phyloP scores from a whole-genome alignment of 2,888 invertebrate species.

The Callosobruchus maculatus region DNA sequence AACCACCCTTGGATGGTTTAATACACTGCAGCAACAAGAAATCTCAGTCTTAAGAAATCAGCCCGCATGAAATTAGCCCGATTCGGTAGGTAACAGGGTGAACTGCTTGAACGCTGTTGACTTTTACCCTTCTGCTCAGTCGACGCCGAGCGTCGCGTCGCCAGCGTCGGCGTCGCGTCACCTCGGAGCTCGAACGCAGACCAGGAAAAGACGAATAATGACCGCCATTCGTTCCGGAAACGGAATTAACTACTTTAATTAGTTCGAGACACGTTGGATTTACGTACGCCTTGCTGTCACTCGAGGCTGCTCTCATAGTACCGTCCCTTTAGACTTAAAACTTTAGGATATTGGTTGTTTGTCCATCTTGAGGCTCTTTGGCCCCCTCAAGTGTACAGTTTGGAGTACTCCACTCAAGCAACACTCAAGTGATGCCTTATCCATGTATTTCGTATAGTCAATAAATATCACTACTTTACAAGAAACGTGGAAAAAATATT shows the following conservation, averaged over 20 bases:
- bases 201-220: conserved; percentile 45
- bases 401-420: too few species aligned
- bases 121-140: not conserved
- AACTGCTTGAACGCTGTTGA: not conserved
- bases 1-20: too few species aligned
- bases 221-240: conserved; percentile 48
- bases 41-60: conserved; percentile 26
- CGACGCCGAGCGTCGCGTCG: conserved; percentile 26
- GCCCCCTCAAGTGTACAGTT: too few species aligned
- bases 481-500: too few species aligned
- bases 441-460: too few species aligned
- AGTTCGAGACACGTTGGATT: conserved; percentile 51
- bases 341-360: too few species aligned
- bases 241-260: conserved; percentile 52
- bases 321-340: not conserved
- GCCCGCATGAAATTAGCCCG: conserved; percentile 7
- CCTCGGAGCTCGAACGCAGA: conserved; percentile 19
- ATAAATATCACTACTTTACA: too few species aligned
- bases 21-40: too few species aligned
- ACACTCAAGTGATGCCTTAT: too few species aligned
- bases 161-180: not conserved
- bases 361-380: too few species aligned
- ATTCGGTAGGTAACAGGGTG: not conserved
- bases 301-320: conserved; percentile 15
- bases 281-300: conserved; percentile 45